Evolutionary conservation across 2,113 vertebrate species (phyloP).

Genomic region (Myotis brandtii): DNA sequence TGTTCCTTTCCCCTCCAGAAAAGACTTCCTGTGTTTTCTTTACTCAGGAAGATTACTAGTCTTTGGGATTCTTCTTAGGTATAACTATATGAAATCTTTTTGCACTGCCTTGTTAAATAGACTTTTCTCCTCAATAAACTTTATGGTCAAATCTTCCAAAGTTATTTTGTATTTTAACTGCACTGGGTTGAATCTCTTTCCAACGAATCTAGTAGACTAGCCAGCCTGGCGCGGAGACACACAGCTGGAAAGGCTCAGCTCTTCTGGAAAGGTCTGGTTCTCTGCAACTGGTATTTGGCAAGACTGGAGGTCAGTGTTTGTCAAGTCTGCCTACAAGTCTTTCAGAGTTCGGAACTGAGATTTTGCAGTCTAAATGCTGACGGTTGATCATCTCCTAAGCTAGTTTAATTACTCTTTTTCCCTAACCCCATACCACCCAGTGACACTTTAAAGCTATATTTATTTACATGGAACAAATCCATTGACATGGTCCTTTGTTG

Average conservation of each 20-base stretch:
- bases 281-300: neutral
- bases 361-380: neutral
- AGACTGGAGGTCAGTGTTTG: neutral
- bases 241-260: neutral
- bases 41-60: neutral
- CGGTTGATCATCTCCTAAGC: neutral
- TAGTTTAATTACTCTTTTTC: neutral
- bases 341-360: neutral
- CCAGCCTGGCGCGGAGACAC: neutral
- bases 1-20: neutral
- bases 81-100: conserved; percentile 12
- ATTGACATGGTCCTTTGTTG: neutral
- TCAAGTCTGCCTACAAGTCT: neutral
- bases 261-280: neutral
- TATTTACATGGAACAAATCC: neutral
- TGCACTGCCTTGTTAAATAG: neutral
- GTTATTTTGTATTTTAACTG: conserved; percentile 11
- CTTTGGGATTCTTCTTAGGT: neutral
- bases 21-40: neutral
- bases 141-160: neutral
- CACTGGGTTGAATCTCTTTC: neutral
- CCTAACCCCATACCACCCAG: neutral
- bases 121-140: neutral
- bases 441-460: neutral
- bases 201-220: neutral